These are phyloP conservation scores for Aythya baeri DNA, from an alignment of 2,113 vertebrate genomes.

Conservation along the genomic window DNA sequence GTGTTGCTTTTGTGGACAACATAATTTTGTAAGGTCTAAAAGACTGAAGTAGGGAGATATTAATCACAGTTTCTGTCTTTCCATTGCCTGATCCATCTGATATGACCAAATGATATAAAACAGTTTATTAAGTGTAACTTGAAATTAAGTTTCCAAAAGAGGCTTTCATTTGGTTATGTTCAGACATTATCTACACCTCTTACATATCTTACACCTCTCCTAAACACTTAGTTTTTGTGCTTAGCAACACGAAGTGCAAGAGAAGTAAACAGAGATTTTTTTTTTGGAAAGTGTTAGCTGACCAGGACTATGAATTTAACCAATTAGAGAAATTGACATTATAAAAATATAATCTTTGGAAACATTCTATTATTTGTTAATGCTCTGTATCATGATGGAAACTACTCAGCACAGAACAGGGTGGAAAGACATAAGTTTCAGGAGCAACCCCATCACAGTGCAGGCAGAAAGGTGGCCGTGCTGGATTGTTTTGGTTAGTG, in stretches of 20 bases:
- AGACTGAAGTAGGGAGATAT: not conserved
- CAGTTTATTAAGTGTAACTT: not conserved
- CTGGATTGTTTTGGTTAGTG: rapidly evolving
- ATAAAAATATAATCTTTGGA: not conserved
- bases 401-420: not conserved
- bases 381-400: not conserved
- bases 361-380: not conserved
- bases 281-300: not conserved
- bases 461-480: rapidly evolving
- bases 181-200: not conserved
- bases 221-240: not conserved
- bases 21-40: not conserved
- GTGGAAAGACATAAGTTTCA: not conserved
- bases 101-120: not conserved
- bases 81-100: not conserved
- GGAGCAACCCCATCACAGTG: not conserved
- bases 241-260: not conserved
- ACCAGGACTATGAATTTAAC: not conserved
- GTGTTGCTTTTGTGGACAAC: not conserved
- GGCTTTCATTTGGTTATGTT: not conserved
- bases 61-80: not conserved
- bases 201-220: not conserved
- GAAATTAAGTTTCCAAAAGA: not conserved
- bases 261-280: not conserved
- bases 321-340: not conserved